phyloP scores from a whole-genome alignment of 1,140 invertebrate species.

The Aradophagus sp. region DNA sequence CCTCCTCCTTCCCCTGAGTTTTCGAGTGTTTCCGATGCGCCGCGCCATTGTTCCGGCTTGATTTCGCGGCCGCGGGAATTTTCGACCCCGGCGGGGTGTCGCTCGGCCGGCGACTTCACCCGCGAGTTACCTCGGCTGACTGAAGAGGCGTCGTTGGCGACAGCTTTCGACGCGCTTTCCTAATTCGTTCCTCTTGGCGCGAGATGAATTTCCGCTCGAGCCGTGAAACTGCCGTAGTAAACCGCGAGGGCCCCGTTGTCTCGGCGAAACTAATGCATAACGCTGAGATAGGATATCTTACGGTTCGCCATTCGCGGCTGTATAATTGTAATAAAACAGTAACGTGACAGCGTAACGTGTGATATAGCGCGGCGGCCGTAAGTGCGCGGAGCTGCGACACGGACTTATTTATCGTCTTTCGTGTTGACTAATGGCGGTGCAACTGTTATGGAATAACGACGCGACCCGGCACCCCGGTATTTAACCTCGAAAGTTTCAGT shows the following conservation, averaged over 20 bases:
- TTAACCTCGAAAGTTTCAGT: conserved; percentile 19
- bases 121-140: conserved; percentile 15
- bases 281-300: conserved; percentile 32
- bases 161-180: too few species aligned
- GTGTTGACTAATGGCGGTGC: conserved; percentile 30
- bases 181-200: conserved; percentile 33
- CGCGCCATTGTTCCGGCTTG: too few species aligned
- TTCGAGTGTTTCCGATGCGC: too few species aligned
- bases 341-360: conserved; percentile 45
- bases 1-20: too few species aligned
- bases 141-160: too few species aligned
- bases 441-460: conserved; percentile 29
- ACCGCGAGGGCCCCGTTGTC: conserved; percentile 22
- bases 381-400: conserved; percentile 6
- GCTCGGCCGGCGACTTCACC: conserved; percentile 23
- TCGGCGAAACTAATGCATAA: conserved; percentile 26
- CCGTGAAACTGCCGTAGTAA: conserved; percentile 6
- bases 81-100: too few species aligned
- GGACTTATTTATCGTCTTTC: conserved; percentile 41
- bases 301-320: conserved; percentile 27
- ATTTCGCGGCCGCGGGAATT: too few species aligned
- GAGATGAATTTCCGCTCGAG: conserved; percentile 2
- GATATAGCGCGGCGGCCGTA: conserved; percentile 32
- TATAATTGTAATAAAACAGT: conserved; percentile 50
- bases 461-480: conserved; percentile 16